phyloP scores from a whole-genome alignment of 2,113 vertebrate species.

The Epinephelus fuscoguttatus region DNA sequence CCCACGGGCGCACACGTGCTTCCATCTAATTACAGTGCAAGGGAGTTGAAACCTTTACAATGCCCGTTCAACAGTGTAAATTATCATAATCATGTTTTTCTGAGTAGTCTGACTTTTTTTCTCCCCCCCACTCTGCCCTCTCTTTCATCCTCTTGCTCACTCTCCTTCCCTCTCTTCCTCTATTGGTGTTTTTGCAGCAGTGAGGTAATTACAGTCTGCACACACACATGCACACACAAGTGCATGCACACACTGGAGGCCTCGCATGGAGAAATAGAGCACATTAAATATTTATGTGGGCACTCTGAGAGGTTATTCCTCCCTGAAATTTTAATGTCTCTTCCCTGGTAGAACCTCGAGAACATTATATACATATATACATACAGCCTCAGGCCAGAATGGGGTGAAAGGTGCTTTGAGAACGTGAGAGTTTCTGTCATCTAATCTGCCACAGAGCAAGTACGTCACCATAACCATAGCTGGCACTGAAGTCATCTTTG shows the following conservation, averaged over 20 bases:
- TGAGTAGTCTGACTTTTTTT: slow-evolving; percentile 46
- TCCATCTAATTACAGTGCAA: slow-evolving; percentile 61
- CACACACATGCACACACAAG: slow-evolving; percentile 36
- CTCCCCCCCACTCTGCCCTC: background rate
- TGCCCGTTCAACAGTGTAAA: slow-evolving; percentile 57
- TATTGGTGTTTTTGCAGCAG: slow-evolving; percentile 61
- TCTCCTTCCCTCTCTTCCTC: slow-evolving; percentile 49
- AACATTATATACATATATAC: slow-evolving; percentile 54
- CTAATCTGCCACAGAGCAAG: background rate
- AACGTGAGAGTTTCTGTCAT: slow-evolving; percentile 30
- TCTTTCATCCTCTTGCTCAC: slow-evolving; percentile 42
- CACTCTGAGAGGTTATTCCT: slow-evolving; percentile 80
- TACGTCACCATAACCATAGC: background rate
- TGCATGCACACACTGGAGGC: slow-evolving; percentile 42
- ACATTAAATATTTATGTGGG: slow-evolving; percentile 74
- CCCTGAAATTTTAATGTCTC: slow-evolving; percentile 75
- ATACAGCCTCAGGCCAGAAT: slow-evolving; percentile 27
- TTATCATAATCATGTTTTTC: slow-evolving; percentile 70
- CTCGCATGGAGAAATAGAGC: slow-evolving; percentile 69
- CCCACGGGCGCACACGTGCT: slow-evolving; percentile 5
- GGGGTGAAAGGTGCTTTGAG: slow-evolving; percentile 43
- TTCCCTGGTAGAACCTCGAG: slow-evolving; percentile 51
- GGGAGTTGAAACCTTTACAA: slow-evolving; percentile 59
- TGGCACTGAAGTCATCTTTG: background rate
- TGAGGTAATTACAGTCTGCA: slow-evolving; percentile 66